Conservation (phyloP, 2,113 vertebrate genomes). For the Catharus bicknelli region DNA sequence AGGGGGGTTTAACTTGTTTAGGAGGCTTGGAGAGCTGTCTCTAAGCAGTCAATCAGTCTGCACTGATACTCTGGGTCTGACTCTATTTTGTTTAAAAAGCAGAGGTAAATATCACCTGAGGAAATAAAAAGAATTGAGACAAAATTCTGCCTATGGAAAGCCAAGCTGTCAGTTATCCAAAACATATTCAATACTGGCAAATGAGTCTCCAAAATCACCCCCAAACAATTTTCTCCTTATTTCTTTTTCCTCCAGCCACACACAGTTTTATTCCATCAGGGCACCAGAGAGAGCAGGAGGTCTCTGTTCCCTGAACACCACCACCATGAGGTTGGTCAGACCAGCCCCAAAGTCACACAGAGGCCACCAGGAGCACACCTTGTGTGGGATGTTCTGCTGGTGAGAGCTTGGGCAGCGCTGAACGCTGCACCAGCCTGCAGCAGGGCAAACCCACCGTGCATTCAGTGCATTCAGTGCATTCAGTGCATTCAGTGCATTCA, state of each 20-base stretch:
- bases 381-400: rapidly evolving
- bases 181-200: neutral
- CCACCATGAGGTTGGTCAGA: rapidly evolving
- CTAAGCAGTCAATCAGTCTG: constrained; percentile 48
- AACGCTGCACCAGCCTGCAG: neutral
- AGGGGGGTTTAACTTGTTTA: neutral
- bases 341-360: neutral
- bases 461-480: neutral
- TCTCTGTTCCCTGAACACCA: neutral
- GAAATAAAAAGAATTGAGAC: constrained; percentile 29
- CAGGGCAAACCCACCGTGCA: neutral
- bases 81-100: constrained; percentile 33
- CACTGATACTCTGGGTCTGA: neutral
- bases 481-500: neutral
- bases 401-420: neutral
- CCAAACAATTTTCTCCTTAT: neutral
- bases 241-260: neutral
- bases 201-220: neutral
- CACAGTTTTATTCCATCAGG: neutral
- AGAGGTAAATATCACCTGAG: constrained; percentile 28
- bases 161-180: constrained; percentile 18
- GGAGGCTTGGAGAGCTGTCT: constrained; percentile 31
- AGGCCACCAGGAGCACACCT: neutral
- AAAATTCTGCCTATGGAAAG: neutral
- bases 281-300: neutral